phyloP scores from a whole-genome alignment of 2,888 invertebrate species.

The Panopea generosa region DNA sequence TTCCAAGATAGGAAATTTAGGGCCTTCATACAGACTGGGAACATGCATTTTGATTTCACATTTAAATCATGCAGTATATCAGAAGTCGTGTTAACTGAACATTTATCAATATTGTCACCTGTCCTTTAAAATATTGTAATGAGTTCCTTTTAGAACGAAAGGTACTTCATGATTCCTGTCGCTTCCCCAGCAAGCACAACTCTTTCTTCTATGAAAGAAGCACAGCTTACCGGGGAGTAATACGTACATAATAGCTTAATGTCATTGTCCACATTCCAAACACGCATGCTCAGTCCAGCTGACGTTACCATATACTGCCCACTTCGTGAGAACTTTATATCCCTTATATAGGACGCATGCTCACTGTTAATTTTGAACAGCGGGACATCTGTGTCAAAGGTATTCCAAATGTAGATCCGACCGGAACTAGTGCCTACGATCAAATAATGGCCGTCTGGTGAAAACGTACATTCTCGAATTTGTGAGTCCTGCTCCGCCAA shows the following conservation, averaged over 20 bases:
- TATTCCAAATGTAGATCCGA: slow-evolving; percentile 40
- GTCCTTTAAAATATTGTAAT: too few relatives aligned
- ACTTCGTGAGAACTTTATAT: slow-evolving; percentile 44
- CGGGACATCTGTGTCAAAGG: slow-evolving; percentile 9
- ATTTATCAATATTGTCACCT: too few relatives aligned
- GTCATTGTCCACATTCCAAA: slow-evolving; percentile 49
- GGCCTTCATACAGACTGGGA: too few relatives aligned
- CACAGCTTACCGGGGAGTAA: slow-evolving; percentile 49
- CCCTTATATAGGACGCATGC: slow-evolving; percentile 49
- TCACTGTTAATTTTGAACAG: slow-evolving; percentile 9
- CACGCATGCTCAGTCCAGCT: slow-evolving; percentile 56
- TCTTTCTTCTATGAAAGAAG: slow-evolving; percentile 35
- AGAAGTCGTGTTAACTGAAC: too few relatives aligned
- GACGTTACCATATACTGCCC: slow-evolving; percentile 49
- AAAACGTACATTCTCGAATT: slow-evolving; percentile 13
- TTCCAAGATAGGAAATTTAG: too few relatives aligned
- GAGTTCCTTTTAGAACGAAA: slow-evolving; percentile 25
- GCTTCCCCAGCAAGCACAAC: slow-evolving; percentile 51
- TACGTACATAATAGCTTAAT: slow-evolving; percentile 36
- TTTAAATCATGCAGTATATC: too few relatives aligned
- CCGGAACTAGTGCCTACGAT: slow-evolving; percentile 41
- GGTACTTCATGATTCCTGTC: slow-evolving; percentile 44
- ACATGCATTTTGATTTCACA: too few relatives aligned
- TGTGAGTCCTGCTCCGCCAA: slow-evolving; percentile 16
- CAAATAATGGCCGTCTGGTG: slow-evolving; percentile 38